Conservation (phyloP, 2,888 invertebrate genomes). For the Cephus pulcher region DNA sequence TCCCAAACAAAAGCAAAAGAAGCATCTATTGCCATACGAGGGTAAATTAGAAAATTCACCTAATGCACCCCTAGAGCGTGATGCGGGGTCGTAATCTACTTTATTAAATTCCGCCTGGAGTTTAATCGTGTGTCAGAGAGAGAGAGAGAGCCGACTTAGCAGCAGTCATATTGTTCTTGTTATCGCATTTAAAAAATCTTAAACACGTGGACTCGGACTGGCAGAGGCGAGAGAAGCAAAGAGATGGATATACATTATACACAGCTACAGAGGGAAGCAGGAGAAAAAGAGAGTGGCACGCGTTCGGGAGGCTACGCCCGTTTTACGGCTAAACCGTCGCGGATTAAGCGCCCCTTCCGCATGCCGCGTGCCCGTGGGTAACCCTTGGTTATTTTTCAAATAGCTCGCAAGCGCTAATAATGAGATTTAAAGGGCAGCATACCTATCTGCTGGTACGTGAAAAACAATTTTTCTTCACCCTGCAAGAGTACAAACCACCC, state of each 20-base stretch:
- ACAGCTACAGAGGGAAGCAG: conserved; percentile 14
- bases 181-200: conserved; percentile 41
- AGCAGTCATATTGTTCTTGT: conserved; percentile 22
- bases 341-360: conserved; percentile 42
- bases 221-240: conserved; percentile 9
- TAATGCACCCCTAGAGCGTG: conserved; percentile 1
- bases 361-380: conserved; percentile 20
- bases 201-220: conserved; percentile 30
- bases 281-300: conserved; percentile 14
- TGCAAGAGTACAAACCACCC: conserved; percentile 24
- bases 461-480: conserved; percentile 43
- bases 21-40: background rate
- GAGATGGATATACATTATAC: background rate
- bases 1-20: background rate
- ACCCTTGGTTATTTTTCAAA: conserved; percentile 44
- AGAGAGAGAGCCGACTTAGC: background rate
- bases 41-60: background rate
- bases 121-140: background rate
- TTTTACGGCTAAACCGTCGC: conserved; percentile 41
- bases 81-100: background rate
- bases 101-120: conserved; percentile 41
- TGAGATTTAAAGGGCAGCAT: conserved; percentile 53
- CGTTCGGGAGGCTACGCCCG: conserved; percentile 28
- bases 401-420: conserved; percentile 48
- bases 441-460: conserved; percentile 30